Percentiles rank a stretch among this genome's conserved stretches.
These are phyloP conservation scores for Drosophila nr. perissopoda DNA, from an alignment of 2,888 invertebrate genomes.

Conservation along the genomic window DNA sequence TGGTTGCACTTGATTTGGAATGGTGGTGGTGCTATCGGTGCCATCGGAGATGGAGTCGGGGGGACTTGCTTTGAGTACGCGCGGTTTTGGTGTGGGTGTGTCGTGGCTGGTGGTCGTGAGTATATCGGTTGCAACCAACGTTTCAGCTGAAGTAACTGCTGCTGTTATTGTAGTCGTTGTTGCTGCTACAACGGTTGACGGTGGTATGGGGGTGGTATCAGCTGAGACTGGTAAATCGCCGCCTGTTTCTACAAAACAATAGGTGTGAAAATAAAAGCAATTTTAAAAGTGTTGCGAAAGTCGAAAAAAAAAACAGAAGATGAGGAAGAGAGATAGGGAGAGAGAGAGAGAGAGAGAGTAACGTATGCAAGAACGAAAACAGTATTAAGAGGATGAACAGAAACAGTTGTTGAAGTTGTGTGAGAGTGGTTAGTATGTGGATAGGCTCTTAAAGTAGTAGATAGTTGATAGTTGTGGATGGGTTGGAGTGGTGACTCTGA, in stretches of 20 bases:
- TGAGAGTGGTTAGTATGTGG: conserved; percentile 31
- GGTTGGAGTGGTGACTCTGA: conserved; percentile 11
- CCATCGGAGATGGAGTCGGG: conserved; percentile 72
- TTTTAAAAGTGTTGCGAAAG: conserved; percentile 82
- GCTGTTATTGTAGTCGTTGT: conserved; percentile 79
- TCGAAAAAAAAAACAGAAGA: conserved; percentile 69
- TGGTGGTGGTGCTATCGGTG: conserved; percentile 71
- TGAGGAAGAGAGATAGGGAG: conserved; percentile 49
- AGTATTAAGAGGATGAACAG: conserved; percentile 22
- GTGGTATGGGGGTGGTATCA: conserved; percentile 80
- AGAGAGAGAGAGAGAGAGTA: conserved; percentile 13
- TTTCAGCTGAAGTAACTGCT: conserved; percentile 52
- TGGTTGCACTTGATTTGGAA: conserved; percentile 64
- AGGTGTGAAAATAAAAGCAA: conserved; percentile 82
- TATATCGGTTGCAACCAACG: conserved; percentile 62
- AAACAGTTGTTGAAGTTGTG: conserved; percentile 26
- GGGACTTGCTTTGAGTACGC: conserved; percentile 82
- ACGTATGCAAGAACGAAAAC: conserved; percentile 50
- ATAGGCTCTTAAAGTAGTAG: conserved; percentile 47
- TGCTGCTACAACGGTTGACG: conserved; percentile 54
- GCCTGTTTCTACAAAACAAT: conserved; percentile 85
- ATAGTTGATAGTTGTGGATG: conserved; percentile 42
- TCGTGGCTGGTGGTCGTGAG: conserved; percentile 63
- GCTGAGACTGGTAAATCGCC: conserved; percentile 80
- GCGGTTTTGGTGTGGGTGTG: conserved; percentile 86